Percentiles rank a stretch among this genome's conserved stretches.
Conservation (phyloP, 2,888 invertebrate genomes). For the Netelia virgata region DNA sequence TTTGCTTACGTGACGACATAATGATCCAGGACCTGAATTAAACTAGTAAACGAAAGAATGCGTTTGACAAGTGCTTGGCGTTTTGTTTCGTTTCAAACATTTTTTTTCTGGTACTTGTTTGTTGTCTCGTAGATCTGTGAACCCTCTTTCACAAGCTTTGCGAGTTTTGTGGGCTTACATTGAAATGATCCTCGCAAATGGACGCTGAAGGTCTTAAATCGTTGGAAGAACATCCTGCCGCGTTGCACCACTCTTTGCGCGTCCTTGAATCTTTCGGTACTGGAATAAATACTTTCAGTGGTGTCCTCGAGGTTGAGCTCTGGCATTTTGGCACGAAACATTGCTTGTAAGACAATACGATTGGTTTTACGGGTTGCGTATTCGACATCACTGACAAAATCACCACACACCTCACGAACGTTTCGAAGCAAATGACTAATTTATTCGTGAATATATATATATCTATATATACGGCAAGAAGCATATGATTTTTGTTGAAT, state of each 20-base stretch:
- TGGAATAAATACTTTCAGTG: slow-evolving; percentile 11
- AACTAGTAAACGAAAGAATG: too few relatives aligned
- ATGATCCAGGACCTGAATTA: too few relatives aligned
- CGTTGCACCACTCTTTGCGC: slow-evolving; percentile 21
- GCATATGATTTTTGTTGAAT: too few relatives aligned
- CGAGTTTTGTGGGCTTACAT: slow-evolving; percentile 13
- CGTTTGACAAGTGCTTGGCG: neutral
- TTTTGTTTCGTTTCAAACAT: neutral
- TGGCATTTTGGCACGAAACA: slow-evolving; percentile 38
- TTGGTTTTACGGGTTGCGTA: neutral
- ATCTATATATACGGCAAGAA: neutral
- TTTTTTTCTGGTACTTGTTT: neutral
- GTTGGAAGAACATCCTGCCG: slow-evolving; percentile 12
- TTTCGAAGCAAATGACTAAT: neutral
- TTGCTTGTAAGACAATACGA: slow-evolving; percentile 5
- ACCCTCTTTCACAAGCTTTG: neutral
- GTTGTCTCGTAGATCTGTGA: neutral
- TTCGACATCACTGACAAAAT: slow-evolving; percentile 1
- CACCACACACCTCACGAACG: neutral
- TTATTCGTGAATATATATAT: neutral
- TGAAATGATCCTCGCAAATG: slow-evolving; percentile 34
- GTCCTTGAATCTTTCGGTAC: neutral
- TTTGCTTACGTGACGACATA: too few relatives aligned
- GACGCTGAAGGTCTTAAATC: neutral
- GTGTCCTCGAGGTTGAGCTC: slow-evolving; percentile 14